phyloP scores from a whole-genome alignment of 2,797 vertebrate species.

The Myotis findleyi region DNA sequence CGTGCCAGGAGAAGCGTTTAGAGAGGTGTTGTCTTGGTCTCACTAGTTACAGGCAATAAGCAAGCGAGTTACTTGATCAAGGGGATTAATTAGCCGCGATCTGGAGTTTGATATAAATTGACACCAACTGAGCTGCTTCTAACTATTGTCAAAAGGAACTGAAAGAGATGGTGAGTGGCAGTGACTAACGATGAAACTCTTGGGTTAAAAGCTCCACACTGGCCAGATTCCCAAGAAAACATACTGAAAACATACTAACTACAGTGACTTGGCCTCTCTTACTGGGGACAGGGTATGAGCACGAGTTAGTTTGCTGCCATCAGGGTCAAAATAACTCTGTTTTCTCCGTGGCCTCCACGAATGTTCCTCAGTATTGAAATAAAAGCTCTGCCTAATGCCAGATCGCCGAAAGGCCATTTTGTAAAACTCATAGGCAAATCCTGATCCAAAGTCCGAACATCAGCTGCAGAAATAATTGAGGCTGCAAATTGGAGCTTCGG shows the following conservation, averaged over 20 bases:
- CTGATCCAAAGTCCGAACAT: neutral
- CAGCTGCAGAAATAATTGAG: neutral
- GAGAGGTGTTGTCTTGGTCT: neutral
- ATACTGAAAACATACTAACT: neutral
- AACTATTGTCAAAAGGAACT: neutral
- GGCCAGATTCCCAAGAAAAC: neutral
- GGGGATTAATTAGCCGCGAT: neutral
- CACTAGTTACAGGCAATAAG: neutral
- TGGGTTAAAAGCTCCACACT: neutral
- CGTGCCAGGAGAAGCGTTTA: neutral
- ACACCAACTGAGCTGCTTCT: neutral
- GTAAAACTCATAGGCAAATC: neutral
- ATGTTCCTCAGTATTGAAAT: neutral
- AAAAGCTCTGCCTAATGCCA: neutral
- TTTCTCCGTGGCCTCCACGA: neutral
- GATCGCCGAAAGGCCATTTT: neutral
- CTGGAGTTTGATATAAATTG: neutral
- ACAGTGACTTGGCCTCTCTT: neutral
- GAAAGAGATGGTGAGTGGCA: neutral
- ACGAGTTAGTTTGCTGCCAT: neutral
- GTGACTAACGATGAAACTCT: neutral
- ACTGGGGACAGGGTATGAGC: neutral
- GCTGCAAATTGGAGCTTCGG: neutral
- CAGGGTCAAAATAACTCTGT: neutral
- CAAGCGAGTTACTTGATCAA: neutral